phyloP scores from a whole-genome alignment of 2,113 vertebrate species.

The Meleagris gallopavo region DNA sequence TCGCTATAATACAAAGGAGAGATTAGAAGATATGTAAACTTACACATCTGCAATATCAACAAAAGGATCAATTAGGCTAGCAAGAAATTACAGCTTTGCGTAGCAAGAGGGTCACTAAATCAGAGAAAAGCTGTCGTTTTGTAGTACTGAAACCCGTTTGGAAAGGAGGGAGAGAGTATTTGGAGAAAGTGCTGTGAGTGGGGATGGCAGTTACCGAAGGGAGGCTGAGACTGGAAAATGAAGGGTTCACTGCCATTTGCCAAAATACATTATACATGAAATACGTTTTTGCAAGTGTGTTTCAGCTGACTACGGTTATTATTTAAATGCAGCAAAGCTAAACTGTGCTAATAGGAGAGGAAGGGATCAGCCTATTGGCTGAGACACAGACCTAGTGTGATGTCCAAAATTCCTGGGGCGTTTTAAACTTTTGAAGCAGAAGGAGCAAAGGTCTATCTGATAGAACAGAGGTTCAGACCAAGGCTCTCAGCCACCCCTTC shows the following conservation, averaged over 20 bases:
- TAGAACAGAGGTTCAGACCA: background rate
- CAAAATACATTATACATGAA: accelerated
- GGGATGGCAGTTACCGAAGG: background rate
- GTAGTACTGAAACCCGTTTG: background rate
- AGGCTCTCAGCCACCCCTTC: background rate
- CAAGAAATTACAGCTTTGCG: background rate
- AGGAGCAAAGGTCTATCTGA: constrained; percentile 28
- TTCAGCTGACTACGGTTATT: background rate
- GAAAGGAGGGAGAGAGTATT: background rate
- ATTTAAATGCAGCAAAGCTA: background rate
- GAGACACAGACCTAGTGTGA: background rate
- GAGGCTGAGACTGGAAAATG: background rate
- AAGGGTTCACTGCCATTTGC: background rate
- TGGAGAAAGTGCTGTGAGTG: background rate
- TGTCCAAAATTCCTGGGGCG: background rate
- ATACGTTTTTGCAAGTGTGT: background rate
- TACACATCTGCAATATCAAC: constrained; percentile 2
- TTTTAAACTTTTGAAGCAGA: background rate
- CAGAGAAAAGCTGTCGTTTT: background rate
- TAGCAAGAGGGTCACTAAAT: background rate
- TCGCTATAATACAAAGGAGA: constrained; percentile 52
- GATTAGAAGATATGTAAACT: constrained; percentile 33
- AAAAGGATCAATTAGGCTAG: constrained; percentile 36
- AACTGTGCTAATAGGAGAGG: background rate
- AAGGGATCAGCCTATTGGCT: background rate